Evolutionary conservation across 2,888 invertebrate genomes (phyloP), one percentile per base, ranked within the genome.

Genomic region (Cepaea hortensis): DNA sequence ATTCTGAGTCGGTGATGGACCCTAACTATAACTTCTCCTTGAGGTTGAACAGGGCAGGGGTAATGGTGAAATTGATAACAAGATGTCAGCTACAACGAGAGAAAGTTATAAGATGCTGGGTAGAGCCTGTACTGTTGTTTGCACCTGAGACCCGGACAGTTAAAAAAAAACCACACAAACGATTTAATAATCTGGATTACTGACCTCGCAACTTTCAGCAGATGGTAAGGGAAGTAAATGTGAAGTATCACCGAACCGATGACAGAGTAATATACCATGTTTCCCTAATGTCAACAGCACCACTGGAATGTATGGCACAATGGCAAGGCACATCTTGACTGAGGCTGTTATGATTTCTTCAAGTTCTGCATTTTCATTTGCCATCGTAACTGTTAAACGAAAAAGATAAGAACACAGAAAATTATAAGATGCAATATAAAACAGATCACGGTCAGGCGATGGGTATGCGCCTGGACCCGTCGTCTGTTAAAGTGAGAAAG

Each of bases 271-370:
- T 15, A 92, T 89, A 13, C 93, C 93, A 89, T 93, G 90, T 84
- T 88, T 87, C 61, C 93, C 93, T 15, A 93, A 89, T 0, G 93
- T 93, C 75, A 92, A 91, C 82, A 93, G 86, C 86, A 92, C 90
- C 65, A 91, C 90, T 2, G 93, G 93, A 23, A 92, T 89, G 55
- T 90, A 85, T 11, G 89, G 80, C 4, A 91, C 84, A 87, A 88
- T 87, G 84, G 79, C 88, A 82, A 48, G 88, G 85, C 88, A 90
- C 80, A 89, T 88, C 20, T 73, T 48, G 0, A 90, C 77, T 81
- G 90, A 89, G 79, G 90, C 89, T 35, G 90, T 85, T 35, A 93
- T 20, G 18, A 91, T 88, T 9, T 89, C 89, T 23, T 91, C 90
- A 72, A 84, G 23, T 18, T 87, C 85, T 20, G 84, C 13, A 15